Base-by-base conservation (phyloP, 1,140 invertebrate species). In the Cydia amplana region DNA sequence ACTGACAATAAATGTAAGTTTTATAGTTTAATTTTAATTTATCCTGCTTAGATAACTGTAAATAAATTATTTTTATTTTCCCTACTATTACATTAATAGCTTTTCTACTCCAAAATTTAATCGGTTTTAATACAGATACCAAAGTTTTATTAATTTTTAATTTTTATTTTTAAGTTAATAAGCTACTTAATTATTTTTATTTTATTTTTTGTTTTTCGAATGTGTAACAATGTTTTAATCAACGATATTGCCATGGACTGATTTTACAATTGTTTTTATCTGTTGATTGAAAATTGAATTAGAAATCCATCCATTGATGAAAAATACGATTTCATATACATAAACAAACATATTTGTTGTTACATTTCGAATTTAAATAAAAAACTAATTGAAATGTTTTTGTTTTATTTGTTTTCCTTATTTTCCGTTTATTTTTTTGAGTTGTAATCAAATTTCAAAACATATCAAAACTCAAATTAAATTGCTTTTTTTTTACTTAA, bases 141-240 rank as follows among this genome's bases (percentile, higher is more conserved):
- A 92, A 92, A 92, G 90, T 92, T 91, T 90, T 87, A 88, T 85
- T 91, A 91, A 87, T 90, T 88, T 74, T 85, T 91, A 91, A 87
- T 90, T 88, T 74, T 88, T 85, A 89, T 86, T 86, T 87, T 89
- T 92, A 90, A 90, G 86, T 87, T 92, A 84, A 86, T 90, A 87
- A 90, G 86, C 83, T 84, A 87, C 81, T 85, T 85, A 84, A 81
- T 87, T 87, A 83, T 85, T 81, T 86, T 87, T 83, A 85, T 84
- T 78, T 83, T 80, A 81, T 80, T 81, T 82, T 75, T 81, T 81
- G 79, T 77, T 80, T 85, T 84, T 80, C 81, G 83, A 83, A 82
- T 81, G 77, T 86, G 86, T 87, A 87, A 85, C 84, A 70, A 70
- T 36, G 18, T 60, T 60, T 70, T 36, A 70, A 23, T 23, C 18